Evolutionary conservation across 2,888 invertebrate genomes (phyloP), one percentile per base, ranked within the genome.

Genomic region (Ferdinandea cuprea): DNA sequence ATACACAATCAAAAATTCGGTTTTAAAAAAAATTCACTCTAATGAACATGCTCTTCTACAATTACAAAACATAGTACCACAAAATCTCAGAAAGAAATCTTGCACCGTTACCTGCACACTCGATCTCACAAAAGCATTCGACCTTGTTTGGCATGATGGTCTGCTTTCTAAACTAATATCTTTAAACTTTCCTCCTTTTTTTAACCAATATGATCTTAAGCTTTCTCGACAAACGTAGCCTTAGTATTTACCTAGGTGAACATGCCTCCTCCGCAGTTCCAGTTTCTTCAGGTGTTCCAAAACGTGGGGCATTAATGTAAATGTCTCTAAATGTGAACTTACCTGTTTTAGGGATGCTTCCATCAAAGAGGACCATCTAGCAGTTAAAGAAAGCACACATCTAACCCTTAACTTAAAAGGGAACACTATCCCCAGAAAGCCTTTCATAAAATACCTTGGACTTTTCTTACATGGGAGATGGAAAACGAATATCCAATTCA

Each of bases 341-440:
- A 44, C 11, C 2, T 44, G 44, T 17, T 11, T 19, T 4, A 19
- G 42, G 0, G 54, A 66, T 21, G 54, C 19, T 0, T 21, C 28
- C 7, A 17, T 32, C 0, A 35, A n/a, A 9, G 48, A 48, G 0
- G 35, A 48, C 13, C 48, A 63, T 21, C 21, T 63, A 0, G 37
- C 63, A 1, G 63, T 63, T 0, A 32, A 48, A 1, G 48, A 63
- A 25, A 63, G 48, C 7, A 19, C n/a, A 6, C 48, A 52, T 1
- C 9, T 65, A 0, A 4, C 11, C 0, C 28, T 52, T 4, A 3
- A 6, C n/a, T 5, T 35, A 1, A n/a, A 35, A n/a, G 35, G 35
- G n/a, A n/a, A n/a, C 4, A n/a, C n/a, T n/a, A 35, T 11, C 3
- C n/a, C 35, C 11, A 35, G n/a, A n/a, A 42, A 42, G 17, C 8